Evolutionary conservation across 2,797 vertebrate genomes (phyloP).

Genomic region (Serranus cabrilla): DNA sequence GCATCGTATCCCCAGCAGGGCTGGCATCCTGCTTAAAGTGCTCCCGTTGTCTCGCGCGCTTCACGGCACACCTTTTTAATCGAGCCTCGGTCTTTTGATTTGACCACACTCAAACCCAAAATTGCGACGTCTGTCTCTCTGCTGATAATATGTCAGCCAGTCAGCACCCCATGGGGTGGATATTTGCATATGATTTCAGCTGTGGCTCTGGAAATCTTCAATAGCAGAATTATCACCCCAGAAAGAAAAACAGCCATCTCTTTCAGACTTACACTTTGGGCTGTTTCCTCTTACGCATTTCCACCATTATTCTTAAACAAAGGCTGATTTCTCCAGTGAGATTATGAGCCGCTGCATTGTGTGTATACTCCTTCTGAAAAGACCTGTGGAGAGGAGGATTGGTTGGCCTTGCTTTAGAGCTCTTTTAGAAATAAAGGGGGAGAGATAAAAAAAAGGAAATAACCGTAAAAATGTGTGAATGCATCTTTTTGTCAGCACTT

Average conservation of each 20-base stretch:
- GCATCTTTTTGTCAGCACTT: background rate
- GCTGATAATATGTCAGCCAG: slow-evolving; percentile 83
- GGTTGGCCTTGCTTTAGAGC: slow-evolving; percentile 29
- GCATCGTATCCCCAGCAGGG: slow-evolving; percentile 58
- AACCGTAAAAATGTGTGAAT: slow-evolving; percentile 17
- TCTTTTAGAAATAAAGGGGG: slow-evolving; percentile 26
- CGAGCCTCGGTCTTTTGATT: slow-evolving; percentile 79
- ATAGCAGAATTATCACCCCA: slow-evolving; percentile 78
- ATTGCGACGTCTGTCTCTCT: slow-evolving; percentile 78
- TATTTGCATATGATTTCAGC: slow-evolving; percentile 85
- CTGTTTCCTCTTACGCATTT: slow-evolving; percentile 43
- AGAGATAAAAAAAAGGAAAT: background rate
- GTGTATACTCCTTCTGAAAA: slow-evolving; percentile 44
- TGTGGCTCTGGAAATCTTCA: slow-evolving; percentile 81
- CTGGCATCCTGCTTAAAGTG: slow-evolving; percentile 69
- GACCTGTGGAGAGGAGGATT: slow-evolving; percentile 39
- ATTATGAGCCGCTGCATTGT: slow-evolving; percentile 51
- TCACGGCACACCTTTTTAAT: slow-evolving; percentile 78
- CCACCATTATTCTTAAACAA: slow-evolving; percentile 58
- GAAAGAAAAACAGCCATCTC: slow-evolving; percentile 67
- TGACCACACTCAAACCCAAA: slow-evolving; percentile 69
- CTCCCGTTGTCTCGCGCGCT: slow-evolving; percentile 67
- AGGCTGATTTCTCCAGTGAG: slow-evolving; percentile 63
- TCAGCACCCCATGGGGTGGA: slow-evolving; percentile 75
- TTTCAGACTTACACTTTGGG: slow-evolving; percentile 55